phyloP scores from a whole-genome alignment of 2,797 vertebrate species.

The Moxostoma hubbsi region DNA sequence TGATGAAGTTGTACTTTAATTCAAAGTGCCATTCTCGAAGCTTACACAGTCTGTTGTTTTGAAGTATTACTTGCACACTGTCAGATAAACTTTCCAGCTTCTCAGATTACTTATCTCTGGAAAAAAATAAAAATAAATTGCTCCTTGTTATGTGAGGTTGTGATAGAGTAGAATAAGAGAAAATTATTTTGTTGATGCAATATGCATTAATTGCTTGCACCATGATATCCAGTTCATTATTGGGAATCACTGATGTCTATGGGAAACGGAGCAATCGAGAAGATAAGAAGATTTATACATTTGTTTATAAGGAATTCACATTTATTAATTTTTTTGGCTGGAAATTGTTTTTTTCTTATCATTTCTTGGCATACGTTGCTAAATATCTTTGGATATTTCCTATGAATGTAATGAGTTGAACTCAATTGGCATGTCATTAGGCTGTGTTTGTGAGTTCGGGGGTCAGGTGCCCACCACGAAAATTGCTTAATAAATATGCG shows the following conservation, averaged over 20 bases:
- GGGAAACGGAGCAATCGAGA: neutral
- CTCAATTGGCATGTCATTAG: conserved; percentile 1
- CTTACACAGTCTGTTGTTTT: conserved; percentile 52
- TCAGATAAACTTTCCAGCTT: conserved; percentile 26
- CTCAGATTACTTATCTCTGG: conserved; percentile 18
- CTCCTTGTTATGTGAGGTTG: neutral
- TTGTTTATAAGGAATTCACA: no score
- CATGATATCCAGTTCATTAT: no score
- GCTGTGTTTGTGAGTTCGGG: neutral
- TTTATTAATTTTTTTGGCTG: no score
- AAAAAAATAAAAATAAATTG: neutral
- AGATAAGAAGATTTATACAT: no score
- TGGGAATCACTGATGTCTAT: neutral
- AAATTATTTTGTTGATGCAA: conserved; percentile 4
- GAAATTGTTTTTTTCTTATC: no score
- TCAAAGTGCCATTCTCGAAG: conserved; percentile 58
- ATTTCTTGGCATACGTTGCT: no score
- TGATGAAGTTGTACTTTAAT: conserved; percentile 64
- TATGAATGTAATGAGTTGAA: neutral
- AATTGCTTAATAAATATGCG: no score
- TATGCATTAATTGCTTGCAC: neutral
- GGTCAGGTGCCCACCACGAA: no score
- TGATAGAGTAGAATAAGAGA: neutral
- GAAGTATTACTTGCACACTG: conserved; percentile 59
- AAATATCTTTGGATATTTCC: neutral